Conservation (phyloP, 2,113 vertebrate genomes). For the Tragelaphus imberbis region DNA sequence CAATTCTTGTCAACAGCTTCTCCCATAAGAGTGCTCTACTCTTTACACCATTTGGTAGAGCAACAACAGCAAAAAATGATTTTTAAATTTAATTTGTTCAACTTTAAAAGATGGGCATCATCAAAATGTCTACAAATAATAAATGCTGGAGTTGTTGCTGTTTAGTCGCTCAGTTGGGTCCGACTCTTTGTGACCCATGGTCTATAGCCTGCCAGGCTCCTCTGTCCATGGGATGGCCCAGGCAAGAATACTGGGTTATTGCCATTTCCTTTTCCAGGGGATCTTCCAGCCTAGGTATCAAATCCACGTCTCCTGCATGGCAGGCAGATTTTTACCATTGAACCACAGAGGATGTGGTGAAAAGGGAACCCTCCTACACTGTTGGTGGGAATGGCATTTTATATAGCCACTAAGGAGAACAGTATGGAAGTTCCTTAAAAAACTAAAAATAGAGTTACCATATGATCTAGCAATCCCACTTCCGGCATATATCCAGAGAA, state of each 20-base stretch:
- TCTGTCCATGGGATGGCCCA: background rate
- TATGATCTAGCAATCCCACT: background rate
- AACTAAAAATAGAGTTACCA: background rate
- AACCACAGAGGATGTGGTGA: background rate
- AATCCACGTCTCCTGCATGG: background rate
- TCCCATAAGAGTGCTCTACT: background rate
- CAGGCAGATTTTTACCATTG: background rate
- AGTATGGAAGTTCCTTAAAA: background rate
- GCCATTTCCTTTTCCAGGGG: background rate
- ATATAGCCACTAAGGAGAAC: background rate
- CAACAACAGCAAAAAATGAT: background rate
- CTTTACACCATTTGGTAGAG: background rate
- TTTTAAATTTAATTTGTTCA: background rate
- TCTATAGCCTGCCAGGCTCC: background rate
- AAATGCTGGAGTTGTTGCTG: background rate
- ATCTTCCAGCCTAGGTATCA: background rate
- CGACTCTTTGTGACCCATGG: background rate
- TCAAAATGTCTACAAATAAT: background rate
- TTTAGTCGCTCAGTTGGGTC: background rate
- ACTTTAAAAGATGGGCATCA: background rate
- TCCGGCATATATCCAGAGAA: background rate
- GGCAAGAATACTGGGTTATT: background rate
- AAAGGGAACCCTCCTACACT: background rate
- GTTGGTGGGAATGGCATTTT: background rate
- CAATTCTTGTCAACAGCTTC: background rate